These are phyloP conservation scores for Argyrosomus regius DNA, from an alignment of 2,797 vertebrate genomes.

Conservation along the genomic window DNA sequence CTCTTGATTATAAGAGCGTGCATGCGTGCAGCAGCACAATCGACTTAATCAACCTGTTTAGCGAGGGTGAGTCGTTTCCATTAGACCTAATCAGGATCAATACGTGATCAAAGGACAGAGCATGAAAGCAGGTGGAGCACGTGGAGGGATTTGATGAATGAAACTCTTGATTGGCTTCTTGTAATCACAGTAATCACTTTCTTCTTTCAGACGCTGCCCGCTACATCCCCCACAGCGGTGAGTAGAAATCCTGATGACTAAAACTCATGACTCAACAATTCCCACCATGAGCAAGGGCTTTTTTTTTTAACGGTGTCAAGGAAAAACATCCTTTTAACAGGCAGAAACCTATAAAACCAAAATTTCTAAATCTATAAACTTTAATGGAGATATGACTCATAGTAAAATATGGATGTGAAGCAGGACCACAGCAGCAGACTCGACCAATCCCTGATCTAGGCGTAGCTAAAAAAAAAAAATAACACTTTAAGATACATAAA, in stretches of 20 bases:
- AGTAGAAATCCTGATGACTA: conserved; percentile 42
- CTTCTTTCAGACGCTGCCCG: conserved; percentile 77
- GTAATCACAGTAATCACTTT: conserved; percentile 7
- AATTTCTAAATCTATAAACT: too few species aligned
- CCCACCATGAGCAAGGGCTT: too few species aligned
- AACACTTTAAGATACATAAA: too few species aligned
- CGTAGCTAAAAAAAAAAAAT: too few species aligned
- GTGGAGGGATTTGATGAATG: conserved; percentile 2
- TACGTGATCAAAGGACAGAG: conserved; percentile 2
- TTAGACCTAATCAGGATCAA: conserved; percentile 3
- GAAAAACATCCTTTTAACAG: too few species aligned
- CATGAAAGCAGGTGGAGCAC: neutral
- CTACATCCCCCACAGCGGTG: conserved; percentile 86
- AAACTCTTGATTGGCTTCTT: conserved; percentile 5
- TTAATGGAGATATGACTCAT: too few species aligned
- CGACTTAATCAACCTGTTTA: conserved; percentile 1
- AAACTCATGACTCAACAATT: too few species aligned
- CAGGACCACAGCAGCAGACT: too few species aligned
- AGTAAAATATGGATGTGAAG: too few species aligned
- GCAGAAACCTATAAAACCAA: too few species aligned
- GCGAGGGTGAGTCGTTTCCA: conserved; percentile 15
- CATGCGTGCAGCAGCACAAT: neutral
- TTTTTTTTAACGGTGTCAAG: too few species aligned
- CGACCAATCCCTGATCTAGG: too few species aligned
- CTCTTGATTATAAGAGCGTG: neutral